Evolutionary conservation across 2,113 vertebrate genomes (phyloP).

Genomic region (Tragelaphus scriptus): DNA sequence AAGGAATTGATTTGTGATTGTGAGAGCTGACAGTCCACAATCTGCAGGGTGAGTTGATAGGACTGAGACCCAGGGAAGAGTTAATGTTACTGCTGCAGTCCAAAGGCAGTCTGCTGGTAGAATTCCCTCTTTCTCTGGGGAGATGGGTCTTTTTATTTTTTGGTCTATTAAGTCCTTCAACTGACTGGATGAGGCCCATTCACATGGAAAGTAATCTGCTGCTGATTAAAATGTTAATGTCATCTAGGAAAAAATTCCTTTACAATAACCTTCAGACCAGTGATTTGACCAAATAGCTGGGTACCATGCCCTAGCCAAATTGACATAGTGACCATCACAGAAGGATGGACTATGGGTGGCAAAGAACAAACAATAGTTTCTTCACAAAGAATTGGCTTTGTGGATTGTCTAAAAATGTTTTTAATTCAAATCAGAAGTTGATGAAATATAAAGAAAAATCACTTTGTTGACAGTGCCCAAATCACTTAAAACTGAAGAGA

Average conservation of each 20-base stretch:
- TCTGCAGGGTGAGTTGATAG: accelerated
- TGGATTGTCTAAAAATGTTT: not conserved
- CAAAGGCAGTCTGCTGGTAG: no score
- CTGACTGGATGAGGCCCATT: not conserved
- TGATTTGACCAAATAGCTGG: not conserved
- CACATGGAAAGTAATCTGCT: not conserved
- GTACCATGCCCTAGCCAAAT: accelerated
- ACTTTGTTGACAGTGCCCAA: not conserved
- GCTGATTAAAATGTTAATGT: not conserved
- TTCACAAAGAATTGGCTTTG: not conserved
- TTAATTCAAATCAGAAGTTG: not conserved
- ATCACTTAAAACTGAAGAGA: not conserved
- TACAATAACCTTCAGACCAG: not conserved
- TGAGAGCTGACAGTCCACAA: not conserved
- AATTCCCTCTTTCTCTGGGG: not conserved
- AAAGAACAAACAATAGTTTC: not conserved
- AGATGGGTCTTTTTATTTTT: not conserved
- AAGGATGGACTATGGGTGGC: not conserved
- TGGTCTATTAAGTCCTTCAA: not conserved
- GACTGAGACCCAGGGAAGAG: not conserved
- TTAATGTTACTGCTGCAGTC: not conserved
- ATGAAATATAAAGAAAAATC: not conserved
- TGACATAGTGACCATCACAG: not conserved
- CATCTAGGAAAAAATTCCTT: not conserved
- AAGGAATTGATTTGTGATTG: not conserved